Evolutionary conservation across 2,888 invertebrate species (phyloP).

Genomic region (Scrobipalpa atriplicella): DNA sequence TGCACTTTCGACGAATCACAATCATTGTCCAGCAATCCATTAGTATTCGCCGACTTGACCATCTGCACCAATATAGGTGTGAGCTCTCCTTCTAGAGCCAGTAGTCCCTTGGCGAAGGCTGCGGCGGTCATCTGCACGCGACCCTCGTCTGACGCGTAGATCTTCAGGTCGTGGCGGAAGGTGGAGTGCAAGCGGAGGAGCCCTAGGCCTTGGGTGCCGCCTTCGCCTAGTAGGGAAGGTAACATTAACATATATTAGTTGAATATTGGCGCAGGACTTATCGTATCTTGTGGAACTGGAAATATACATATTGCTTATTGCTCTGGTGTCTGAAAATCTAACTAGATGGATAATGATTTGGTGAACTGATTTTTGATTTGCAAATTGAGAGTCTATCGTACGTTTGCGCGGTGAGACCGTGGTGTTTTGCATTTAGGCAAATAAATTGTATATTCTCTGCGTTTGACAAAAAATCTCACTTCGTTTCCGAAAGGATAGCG

Average conservation of each 20-base stretch:
- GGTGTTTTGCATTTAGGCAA: no score
- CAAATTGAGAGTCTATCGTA: no score
- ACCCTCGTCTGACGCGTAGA: constrained; percentile 99
- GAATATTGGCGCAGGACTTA: background rate
- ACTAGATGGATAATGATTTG: no score
- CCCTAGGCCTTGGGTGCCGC: constrained; percentile 97
- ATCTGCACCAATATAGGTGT: constrained; percentile 99
- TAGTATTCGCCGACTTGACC: constrained; percentile 99
- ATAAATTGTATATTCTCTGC: no score
- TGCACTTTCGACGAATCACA: constrained; percentile 98
- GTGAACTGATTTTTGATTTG: no score
- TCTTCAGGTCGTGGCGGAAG: constrained; percentile 99
- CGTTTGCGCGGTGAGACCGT: no score
- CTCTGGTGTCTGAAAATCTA: no score
- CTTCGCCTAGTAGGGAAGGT: constrained; percentile 84
- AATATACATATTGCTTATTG: no score
- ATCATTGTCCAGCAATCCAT: constrained; percentile 98
- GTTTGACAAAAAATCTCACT: no score
- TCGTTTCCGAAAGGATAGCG: no score
- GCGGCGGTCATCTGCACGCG: constrained; percentile 99
- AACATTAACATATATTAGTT: background rate
- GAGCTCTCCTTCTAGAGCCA: constrained; percentile 98
- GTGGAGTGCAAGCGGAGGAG: constrained; percentile 97
- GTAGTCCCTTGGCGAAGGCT: constrained; percentile 98
- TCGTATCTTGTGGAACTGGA: no score